Percentiles rank a stretch among this genome's conserved stretches.
phyloP scores from a whole-genome alignment of 2,113 vertebrate genomes.

The Hoplias malabaricus region DNA sequence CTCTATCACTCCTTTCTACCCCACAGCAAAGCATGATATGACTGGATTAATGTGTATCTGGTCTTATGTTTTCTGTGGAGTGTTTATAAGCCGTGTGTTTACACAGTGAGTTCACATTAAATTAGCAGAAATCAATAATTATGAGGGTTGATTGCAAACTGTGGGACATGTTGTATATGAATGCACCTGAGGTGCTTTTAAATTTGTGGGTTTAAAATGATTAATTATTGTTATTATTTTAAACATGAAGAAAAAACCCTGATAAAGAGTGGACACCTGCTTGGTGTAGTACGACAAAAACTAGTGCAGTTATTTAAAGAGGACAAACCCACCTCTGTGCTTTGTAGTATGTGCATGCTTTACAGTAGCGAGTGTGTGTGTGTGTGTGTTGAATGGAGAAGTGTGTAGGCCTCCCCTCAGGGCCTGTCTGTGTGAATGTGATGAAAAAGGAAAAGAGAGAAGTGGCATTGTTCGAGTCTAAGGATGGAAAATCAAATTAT shows the following conservation, averaged over 20 bases:
- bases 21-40: no score
- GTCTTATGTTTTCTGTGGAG: no score
- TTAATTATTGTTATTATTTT: no score
- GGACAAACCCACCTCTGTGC: not conserved
- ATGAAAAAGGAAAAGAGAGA: conserved; percentile 24
- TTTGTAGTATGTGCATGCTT: not conserved
- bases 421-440: conserved; percentile 15
- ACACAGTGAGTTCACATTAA: no score
- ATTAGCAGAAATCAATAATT: no score
- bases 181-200: no score
- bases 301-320: not conserved
- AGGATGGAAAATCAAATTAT: conserved; percentile 45
- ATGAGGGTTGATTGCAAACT: no score
- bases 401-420: not conserved
- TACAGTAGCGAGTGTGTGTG: not conserved
- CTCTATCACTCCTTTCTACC: no score
- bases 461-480: conserved; percentile 21
- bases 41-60: no score
- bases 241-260: not conserved
- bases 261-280: not conserved
- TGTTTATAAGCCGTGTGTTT: no score
- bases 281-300: not conserved
- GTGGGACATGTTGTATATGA: no score
- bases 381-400: conserved; percentile 15
- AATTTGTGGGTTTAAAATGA: no score